Evolutionary conservation across 2,888 invertebrate genomes (phyloP).

Genomic region (Caenorhabditis sp.): DNA sequence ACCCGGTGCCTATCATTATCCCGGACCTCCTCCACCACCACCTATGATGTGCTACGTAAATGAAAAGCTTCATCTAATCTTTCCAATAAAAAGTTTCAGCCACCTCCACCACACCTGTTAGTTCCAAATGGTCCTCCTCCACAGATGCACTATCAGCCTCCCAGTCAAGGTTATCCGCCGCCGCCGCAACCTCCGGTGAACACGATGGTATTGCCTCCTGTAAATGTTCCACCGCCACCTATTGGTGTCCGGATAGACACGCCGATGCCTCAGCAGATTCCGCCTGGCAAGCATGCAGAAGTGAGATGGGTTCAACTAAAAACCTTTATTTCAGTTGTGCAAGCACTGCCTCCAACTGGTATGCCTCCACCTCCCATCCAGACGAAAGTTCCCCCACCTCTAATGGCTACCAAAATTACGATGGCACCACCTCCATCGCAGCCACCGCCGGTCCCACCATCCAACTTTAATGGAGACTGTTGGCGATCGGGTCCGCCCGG

Average conservation of each 20-base stretch:
- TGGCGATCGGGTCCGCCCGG: slow-evolving; percentile 25
- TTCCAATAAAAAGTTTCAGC: background rate
- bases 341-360: slow-evolving; percentile 20
- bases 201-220: slow-evolving; percentile 38
- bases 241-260: slow-evolving; percentile 53
- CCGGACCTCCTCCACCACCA: slow-evolving; percentile 47
- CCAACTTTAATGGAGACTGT: slow-evolving; percentile 31
- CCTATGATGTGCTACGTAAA: slow-evolving; percentile 46
- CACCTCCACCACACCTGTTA: slow-evolving; percentile 25
- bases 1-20: slow-evolving; percentile 15
- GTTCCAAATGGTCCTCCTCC: slow-evolving; percentile 17
- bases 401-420: slow-evolving; percentile 7
- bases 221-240: slow-evolving; percentile 50
- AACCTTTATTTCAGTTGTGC: slow-evolving; percentile 27
- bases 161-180: background rate
- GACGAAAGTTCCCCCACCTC: slow-evolving; percentile 27
- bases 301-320: background rate
- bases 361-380: slow-evolving; percentile 46
- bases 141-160: slow-evolving; percentile 30
- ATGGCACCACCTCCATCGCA: background rate
- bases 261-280: slow-evolving; percentile 30
- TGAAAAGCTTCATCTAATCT: background rate
- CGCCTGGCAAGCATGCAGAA: slow-evolving; percentile 30
- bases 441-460: background rate
- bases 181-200: background rate